Evolutionary conservation across 2,888 invertebrate species (phyloP).

Genomic region (Drosophila anomelani): DNA sequence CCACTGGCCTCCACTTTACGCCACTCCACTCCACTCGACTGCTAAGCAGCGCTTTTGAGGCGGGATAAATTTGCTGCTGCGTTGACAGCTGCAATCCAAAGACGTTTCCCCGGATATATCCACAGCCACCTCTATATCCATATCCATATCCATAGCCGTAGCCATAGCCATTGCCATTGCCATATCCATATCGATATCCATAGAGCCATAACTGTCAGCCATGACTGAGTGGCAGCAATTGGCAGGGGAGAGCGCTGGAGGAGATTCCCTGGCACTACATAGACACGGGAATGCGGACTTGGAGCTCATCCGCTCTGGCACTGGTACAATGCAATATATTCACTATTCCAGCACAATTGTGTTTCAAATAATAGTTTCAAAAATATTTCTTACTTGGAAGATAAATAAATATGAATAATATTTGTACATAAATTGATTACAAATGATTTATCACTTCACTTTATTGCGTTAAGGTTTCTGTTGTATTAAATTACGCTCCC

Average conservation of each 20-base stretch:
- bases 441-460: too few relatives aligned
- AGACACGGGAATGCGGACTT: conserved; percentile 12
- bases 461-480: too few relatives aligned
- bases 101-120: conserved; percentile 56
- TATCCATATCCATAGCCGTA: conserved; percentile 51
- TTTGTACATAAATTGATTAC: too few relatives aligned
- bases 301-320: conserved; percentile 33
- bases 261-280: conserved; percentile 30
- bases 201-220: conserved; percentile 63
- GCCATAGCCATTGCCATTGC: conserved; percentile 26
- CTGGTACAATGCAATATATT: conserved; percentile 43
- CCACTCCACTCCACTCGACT: conserved; percentile 20
- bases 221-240: conserved; percentile 66
- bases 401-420: too few relatives aligned
- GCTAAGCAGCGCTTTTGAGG: conserved; percentile 39
- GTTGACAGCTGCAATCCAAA: conserved; percentile 72
- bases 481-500: too few relatives aligned
- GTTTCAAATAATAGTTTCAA: conserved; percentile 3
- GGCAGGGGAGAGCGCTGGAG: conserved; percentile 24
- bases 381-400: fast-evolving
- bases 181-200: conserved; percentile 25
- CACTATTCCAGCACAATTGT: conserved; percentile 13
- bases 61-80: conserved; percentile 50
- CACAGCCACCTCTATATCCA: conserved; percentile 25
- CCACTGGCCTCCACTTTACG: conserved; percentile 33